Evolutionary conservation across 2,888 invertebrate species (phyloP), one percentile per base, ranked within the genome.

Genomic region (Nemurella pictetii): DNA sequence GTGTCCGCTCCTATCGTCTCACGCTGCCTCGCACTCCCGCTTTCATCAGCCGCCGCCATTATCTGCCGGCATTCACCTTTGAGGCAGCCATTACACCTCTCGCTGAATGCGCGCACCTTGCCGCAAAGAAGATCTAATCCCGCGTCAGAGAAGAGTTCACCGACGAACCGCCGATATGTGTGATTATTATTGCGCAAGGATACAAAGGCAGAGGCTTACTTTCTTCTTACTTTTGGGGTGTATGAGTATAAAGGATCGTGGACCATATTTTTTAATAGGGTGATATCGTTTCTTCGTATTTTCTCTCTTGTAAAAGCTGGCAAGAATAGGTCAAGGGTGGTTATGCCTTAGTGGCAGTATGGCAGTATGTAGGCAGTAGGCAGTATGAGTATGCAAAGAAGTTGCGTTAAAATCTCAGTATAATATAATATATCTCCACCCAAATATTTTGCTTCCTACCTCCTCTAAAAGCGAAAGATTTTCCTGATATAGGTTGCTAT

Each of bases 101-200:
- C 77, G 28, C 77, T 27, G 9, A 30, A 15, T 30, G 30, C 78
- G 29, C 27, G 28, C 30, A 78, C 78, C 75, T 28, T 28, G 29
- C 75, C 78, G 5, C 35, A 35, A 35, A 77, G 28, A 28, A 25
- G n/a, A 27, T 15, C 28, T 78, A 78, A 78, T 78, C 78, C 77
- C 27, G 12, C 12, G 28, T 26, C 27, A 26, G 30, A 30, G 30
- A 78, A 78, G 78, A 78, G 78, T 25, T 78, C 15, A 15, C 30
- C 28, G 30, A 3, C 27, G 15, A 75, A 75, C 75, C 75, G 75
- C 1, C 78, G 30, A 78, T 15, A 55, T 55, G 55, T 55, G 55
- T 55, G 55, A 78, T 78, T n/a, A 78, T 78, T n/a, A 29, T 78
- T 28, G 29, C 28, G 78, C 78, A 78, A 78, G 12, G 28, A 30